phyloP scores from a whole-genome alignment of 2,888 invertebrate genomes.

The Zaprionus obscuricornis region DNA sequence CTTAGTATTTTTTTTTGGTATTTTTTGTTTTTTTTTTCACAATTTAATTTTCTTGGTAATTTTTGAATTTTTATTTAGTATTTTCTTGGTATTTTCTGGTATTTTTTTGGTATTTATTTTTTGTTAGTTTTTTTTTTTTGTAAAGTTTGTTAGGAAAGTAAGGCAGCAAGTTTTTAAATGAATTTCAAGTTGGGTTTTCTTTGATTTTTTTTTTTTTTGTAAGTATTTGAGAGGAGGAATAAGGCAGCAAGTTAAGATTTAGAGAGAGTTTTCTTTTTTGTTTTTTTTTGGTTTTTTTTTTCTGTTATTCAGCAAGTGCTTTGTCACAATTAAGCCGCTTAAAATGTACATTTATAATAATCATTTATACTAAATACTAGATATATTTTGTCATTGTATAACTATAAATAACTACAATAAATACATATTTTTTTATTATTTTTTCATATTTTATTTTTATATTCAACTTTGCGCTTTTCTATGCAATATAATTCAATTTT shows the following conservation, averaged over 20 bases:
- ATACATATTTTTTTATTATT: constrained; percentile 56
- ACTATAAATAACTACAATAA: constrained; percentile 59
- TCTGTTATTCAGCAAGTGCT: constrained; percentile 73
- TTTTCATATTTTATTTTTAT: constrained; percentile 48
- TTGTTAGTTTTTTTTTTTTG: constrained; percentile 9
- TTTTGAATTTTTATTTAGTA: constrained; percentile 21
- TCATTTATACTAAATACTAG: constrained; percentile 53
- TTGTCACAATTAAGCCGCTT: constrained; percentile 71
- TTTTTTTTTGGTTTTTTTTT: constrained; percentile 23
- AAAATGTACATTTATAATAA: constrained; percentile 63
- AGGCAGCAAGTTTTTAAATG: constrained; percentile 69
- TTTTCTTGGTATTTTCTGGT: background rate
- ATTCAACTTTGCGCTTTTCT: constrained; percentile 45
- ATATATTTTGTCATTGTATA: constrained; percentile 62
- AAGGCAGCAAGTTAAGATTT: constrained; percentile 74
- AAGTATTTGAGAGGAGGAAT: constrained; percentile 53
- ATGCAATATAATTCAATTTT: constrained; percentile 14
- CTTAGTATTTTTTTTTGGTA: background rate
- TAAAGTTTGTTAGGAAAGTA: constrained; percentile 63
- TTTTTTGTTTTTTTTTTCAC: constrained; percentile 7
- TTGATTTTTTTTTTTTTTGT: constrained; percentile 18
- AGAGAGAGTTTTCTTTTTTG: constrained; percentile 40
- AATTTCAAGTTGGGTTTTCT: constrained; percentile 50
- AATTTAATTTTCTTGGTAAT: background rate
- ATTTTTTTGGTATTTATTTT: constrained; percentile 19